Evolutionary conservation across 2,113 vertebrate species (phyloP).

Genomic region (Lipophrys pholis): DNA sequence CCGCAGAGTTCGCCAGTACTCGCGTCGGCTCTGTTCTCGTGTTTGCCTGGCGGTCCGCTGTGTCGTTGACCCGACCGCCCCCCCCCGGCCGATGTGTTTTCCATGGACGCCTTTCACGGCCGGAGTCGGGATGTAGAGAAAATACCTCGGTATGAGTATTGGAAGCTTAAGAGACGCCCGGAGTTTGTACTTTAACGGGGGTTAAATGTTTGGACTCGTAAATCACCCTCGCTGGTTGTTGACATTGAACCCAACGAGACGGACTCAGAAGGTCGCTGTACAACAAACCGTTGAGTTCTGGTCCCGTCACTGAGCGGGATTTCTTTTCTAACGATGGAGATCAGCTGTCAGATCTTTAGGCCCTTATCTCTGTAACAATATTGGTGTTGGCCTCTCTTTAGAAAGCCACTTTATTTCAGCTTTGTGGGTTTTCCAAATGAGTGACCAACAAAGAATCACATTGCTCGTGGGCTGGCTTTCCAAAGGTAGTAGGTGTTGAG

Average conservation of each 20-base stretch:
- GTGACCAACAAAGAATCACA: slow-evolving; percentile 26
- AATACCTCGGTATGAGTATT: slow-evolving; percentile 34
- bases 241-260: too few relatives aligned
- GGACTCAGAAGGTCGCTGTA: too few relatives aligned
- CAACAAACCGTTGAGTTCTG: not conserved
- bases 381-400: slow-evolving; percentile 62
- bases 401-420: slow-evolving; percentile 48
- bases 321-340: slow-evolving; percentile 36
- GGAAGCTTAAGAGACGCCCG: not conserved
- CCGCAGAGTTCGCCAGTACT: slow-evolving; percentile 35
- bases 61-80: slow-evolving; percentile 44
- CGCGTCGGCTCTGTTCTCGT: slow-evolving; percentile 18
- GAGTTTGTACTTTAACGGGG: too few relatives aligned
- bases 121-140: slow-evolving; percentile 2
- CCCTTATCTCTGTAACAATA: slow-evolving; percentile 59
- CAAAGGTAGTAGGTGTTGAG: not conserved
- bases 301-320: slow-evolving; percentile 25
- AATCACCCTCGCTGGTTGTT: slow-evolving; percentile 11
- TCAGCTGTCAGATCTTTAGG: slow-evolving; percentile 46
- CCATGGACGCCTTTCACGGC: too few relatives aligned
- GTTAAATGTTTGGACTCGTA: not conserved
- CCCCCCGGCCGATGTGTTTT: too few relatives aligned
- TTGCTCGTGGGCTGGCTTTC: slow-evolving; percentile 17
- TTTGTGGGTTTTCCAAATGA: slow-evolving; percentile 30
- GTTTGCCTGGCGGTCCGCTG: slow-evolving; percentile 30